Evolutionary conservation across 2,888 invertebrate genomes (phyloP), one percentile per base, ranked within the genome.

Genomic region (Beris chalybata): DNA sequence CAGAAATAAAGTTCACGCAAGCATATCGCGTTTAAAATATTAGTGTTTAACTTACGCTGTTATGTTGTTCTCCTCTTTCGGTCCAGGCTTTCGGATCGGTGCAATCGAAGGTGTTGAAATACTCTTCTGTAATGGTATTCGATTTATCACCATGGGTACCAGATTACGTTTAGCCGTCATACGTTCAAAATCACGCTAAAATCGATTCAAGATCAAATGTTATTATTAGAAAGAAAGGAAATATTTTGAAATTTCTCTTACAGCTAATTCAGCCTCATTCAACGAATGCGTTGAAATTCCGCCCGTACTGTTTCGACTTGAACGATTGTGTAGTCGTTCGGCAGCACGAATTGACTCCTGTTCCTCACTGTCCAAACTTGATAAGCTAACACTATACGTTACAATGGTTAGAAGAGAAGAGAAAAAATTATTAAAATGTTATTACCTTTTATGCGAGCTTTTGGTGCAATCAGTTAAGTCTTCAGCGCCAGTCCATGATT

Each of bases 51-150:
- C 86, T 85, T 82, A 87, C 87, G 84, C 82, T 70, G 84, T 83
- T 64, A 85, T 73, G 66, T 71, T 74, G 65, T 70, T 73, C 67
- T 81, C 82, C 75, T 85, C 81, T 74, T 87, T 86, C 71, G 85
- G 85, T 64, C 82, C 83, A 72, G 86, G 82, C 72, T 86, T 86
- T 70, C 85, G 82, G 38, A 86, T 85, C 43, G 91, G 90, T 58
- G 93, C 90, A 70, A 94, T 94, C 72, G 93, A 93, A 58, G 93
- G 93, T 61, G 94, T 94, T 15, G 94, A 94, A 67, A 94, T 90
- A 59, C 93, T 93, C 83, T 94, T 94, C 82, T 94, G 94, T 61
- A 94, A 83, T 66, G 93, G 92, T 74, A 93, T 83, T 29, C 92
- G 85, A 70, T 73, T 73, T n/a, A 80, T 78, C 63, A 87, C 85